Conservation (phyloP, 2,797 vertebrate species). For the Sphenopsis melanotis region DNA sequence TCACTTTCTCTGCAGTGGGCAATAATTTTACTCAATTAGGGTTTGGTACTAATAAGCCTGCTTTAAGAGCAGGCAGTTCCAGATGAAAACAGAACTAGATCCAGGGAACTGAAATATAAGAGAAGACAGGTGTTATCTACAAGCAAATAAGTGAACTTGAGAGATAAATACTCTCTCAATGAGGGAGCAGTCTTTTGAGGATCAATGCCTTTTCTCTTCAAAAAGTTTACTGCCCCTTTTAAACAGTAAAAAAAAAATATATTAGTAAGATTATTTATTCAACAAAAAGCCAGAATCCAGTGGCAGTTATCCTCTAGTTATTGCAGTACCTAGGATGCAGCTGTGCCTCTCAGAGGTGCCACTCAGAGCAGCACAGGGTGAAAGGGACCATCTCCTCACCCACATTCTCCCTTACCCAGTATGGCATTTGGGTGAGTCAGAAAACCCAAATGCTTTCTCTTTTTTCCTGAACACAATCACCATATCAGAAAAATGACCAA, state of each 20-base stretch:
- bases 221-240: not conserved
- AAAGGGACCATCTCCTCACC: not conserved
- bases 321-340: not conserved
- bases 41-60: not conserved
- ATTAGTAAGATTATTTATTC: not conserved
- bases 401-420: not conserved
- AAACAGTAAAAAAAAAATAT: not conserved
- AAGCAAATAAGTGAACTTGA: not conserved
- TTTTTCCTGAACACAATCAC: not conserved
- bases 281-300: not conserved
- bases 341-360: not conserved
- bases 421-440: not conserved
- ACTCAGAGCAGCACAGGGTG: not conserved
- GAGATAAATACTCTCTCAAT: not conserved
- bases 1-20: not conserved
- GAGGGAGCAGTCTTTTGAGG: not conserved
- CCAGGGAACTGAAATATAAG: not conserved
- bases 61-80: not conserved
- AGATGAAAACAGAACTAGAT: not conserved
- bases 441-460: not conserved
- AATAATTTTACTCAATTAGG: not conserved
- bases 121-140: not conserved
- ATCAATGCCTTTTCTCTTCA: rapidly evolving
- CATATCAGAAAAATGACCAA: slow-evolving; percentile 51
- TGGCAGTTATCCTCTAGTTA: not conserved